Conservation (phyloP, 2,113 vertebrate genomes). For the Rafetus swinhoei region DNA sequence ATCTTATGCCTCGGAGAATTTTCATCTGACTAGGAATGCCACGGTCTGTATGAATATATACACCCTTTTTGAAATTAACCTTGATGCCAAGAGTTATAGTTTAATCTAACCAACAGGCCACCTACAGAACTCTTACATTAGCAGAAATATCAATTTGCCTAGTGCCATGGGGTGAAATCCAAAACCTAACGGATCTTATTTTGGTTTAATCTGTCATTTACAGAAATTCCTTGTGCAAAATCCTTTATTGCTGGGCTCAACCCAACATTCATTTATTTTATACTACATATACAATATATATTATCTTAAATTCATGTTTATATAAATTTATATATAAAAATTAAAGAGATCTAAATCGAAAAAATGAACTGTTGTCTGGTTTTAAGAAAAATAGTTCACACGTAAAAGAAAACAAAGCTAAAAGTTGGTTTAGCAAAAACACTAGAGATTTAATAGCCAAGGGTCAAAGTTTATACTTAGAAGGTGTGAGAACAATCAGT, state of each 20-base stretch:
- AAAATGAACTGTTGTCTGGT: constrained; percentile 67
- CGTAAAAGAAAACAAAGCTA: constrained; percentile 61
- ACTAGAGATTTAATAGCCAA: constrained; percentile 9
- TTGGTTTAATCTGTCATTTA: constrained; percentile 65
- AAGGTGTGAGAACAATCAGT: constrained; percentile 1
- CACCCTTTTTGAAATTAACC: constrained; percentile 24
- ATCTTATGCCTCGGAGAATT: constrained; percentile 11
- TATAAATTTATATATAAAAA: constrained; percentile 74
- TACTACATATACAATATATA: constrained; percentile 78
- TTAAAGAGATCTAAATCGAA: constrained; percentile 75
- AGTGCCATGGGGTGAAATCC: constrained; percentile 48
- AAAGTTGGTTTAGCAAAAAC: constrained; percentile 55
- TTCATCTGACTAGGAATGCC: constrained; percentile 2
- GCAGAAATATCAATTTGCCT: constrained; percentile 57
- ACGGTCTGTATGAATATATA: not conserved
- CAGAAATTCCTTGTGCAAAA: constrained; percentile 75
- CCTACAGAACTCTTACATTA: constrained; percentile 23
- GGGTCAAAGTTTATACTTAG: constrained; percentile 18
- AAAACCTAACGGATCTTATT: constrained; percentile 53
- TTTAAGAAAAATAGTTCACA: constrained; percentile 70
- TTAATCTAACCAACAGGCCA: constrained; percentile 47
- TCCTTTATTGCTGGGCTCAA: constrained; percentile 77
- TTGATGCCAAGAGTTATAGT: constrained; percentile 8
- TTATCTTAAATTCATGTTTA: constrained; percentile 65
- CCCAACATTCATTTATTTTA: constrained; percentile 69